These are phyloP conservation scores for Typhlomys cinereus DNA, from an alignment of 2,113 vertebrate species.

Conservation along the genomic window DNA sequence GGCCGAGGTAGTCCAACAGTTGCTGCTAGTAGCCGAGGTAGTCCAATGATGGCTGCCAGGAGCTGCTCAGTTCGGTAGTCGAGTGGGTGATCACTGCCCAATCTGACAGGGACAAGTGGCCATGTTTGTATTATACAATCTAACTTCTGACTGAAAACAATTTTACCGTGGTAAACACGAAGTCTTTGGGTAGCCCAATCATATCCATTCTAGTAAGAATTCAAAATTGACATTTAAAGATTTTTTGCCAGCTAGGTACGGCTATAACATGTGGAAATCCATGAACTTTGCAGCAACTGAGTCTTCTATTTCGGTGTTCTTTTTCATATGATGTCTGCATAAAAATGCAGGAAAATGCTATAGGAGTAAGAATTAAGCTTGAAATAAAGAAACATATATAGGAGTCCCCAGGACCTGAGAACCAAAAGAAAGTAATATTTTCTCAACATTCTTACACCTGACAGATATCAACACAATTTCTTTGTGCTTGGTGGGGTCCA, in stretches of 20 bases:
- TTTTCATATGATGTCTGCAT: not conserved
- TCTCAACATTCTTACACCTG: too few relatives aligned
- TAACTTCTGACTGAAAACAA: conserved; percentile 1
- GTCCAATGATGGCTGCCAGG: too few relatives aligned
- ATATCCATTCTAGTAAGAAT: not conserved
- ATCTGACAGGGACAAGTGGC: not conserved
- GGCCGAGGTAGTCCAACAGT: too few relatives aligned
- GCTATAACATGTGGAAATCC: not conserved
- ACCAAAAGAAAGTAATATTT: not conserved
- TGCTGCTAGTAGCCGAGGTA: too few relatives aligned
- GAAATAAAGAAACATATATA: not conserved
- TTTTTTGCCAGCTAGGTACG: not conserved
- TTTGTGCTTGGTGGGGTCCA: too few relatives aligned
- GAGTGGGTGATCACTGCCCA: not conserved
- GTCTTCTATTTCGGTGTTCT: not conserved
- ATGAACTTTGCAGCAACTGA: not conserved
- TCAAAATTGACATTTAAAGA: conserved; percentile 8
- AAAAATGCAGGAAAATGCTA: not conserved
- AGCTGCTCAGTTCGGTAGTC: too few relatives aligned
- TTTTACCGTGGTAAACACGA: not conserved
- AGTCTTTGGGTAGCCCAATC: not conserved
- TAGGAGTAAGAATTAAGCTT: not conserved
- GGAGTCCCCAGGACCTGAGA: not conserved
- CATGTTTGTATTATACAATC: not conserved
- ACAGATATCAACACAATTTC: too few relatives aligned